Evolutionary conservation across 2,113 vertebrate genomes (phyloP), one percentile per base, ranked within the genome.

Genomic region (Panthera leo): DNA sequence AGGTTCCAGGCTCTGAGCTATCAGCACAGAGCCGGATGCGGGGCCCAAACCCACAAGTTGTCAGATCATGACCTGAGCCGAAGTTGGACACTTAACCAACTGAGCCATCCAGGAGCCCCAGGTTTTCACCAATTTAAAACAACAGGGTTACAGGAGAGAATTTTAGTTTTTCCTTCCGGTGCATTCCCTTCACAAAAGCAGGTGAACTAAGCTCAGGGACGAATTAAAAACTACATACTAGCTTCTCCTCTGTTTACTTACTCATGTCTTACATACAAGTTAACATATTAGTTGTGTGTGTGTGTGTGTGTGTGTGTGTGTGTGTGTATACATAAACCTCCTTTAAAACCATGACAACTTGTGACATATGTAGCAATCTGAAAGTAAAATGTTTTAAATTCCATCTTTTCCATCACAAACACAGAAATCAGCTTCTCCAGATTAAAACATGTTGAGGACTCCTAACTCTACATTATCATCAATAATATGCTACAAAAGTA

Each of bases 341-440:
- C 78, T 96, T 92, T 76, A 96, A 88, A 94, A 82, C 23, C 36
- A 92, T 61, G 68, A 83, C 42, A 3, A 90, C 65, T 65, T 91
- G 53, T 51, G 9, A 95, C 16, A 48, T 93, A 65, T 68, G n/a
- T 63, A 86, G 39, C 9, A 85, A 85, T 53, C 12, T 78, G 11
- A 75, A 94, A 67, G 63, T 82, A 63, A 25, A 96, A 75, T n/a
- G 16, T 16, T 85, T 6, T 92, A 91, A 70, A 94, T 67, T 78
- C 19, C 25, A 86, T n/a, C 67, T 95, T 92, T 89, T 42, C 91
- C 14, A 83, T 48, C n/a, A 51, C 2, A 85, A 88, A 88, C 23
- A 80, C 19, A 87, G 65, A 93, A 92, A 83, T 73, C 42, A 48
- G 39, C 18, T 92, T 92, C n/a, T 94, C 42, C 6, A 90, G 42